phyloP scores from a whole-genome alignment of 2,113 vertebrate genomes.

The Chlorodrepanis virens region DNA sequence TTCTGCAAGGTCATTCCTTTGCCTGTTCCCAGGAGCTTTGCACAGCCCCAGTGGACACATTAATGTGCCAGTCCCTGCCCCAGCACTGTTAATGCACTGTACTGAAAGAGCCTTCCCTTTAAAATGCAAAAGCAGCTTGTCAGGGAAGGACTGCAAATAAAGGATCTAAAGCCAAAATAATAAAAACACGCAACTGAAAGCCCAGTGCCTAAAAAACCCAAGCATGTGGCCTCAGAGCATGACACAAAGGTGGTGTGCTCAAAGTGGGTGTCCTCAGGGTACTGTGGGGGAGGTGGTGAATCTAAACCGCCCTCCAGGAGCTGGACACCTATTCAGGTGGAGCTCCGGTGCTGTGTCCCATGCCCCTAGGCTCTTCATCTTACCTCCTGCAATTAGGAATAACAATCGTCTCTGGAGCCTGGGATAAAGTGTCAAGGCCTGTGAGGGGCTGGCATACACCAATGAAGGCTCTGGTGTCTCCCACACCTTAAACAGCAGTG shows the following conservation, averaged over 20 bases:
- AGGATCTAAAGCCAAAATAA: constrained; percentile 53
- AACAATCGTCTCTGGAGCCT: background rate
- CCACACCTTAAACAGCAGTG: background rate
- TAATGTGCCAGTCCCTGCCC: constrained; percentile 32
- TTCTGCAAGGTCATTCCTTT: background rate
- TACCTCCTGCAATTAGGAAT: background rate
- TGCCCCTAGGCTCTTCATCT: background rate
- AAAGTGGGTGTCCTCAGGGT: constrained; percentile 41
- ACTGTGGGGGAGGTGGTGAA: background rate
- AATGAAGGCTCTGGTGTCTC: background rate
- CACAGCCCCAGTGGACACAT: background rate
- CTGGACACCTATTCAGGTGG: background rate
- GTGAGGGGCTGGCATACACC: background rate
- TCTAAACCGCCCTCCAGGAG: background rate
- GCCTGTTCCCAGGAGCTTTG: constrained; percentile 27
- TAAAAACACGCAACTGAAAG: constrained; percentile 50
- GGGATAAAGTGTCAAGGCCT: background rate
- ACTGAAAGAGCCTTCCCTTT: constrained; percentile 57
- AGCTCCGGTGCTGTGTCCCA: constrained; percentile 11
- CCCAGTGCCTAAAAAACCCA: constrained; percentile 7
- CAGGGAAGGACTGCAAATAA: constrained; percentile 57
- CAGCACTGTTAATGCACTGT: constrained; percentile 13
- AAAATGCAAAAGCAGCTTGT: constrained; percentile 63
- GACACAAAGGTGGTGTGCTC: constrained; percentile 23
- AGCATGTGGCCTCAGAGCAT: background rate